A percentile compares a stretch with the other conserved stretches of the same genome.
phyloP scores from a whole-genome alignment of 92 coral and sea anemone species.

The Heliopora coerulea region DNA sequence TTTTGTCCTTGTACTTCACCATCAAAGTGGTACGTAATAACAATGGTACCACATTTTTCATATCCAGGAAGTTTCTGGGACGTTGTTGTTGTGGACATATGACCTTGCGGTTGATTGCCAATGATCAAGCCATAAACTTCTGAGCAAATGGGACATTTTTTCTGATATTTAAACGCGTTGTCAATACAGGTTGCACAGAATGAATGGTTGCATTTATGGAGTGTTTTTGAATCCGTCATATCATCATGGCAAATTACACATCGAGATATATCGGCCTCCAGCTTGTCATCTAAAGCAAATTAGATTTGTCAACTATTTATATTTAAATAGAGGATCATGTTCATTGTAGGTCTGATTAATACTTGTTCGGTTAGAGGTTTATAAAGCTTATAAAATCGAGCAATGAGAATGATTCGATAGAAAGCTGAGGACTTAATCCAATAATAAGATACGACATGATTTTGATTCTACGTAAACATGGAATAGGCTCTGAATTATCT shows the following conservation, averaged over 20 bases:
- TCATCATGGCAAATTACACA: conserved; percentile 65
- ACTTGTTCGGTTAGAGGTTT: no score
- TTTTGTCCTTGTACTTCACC: conserved; percentile 16
- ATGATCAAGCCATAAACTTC: conserved; percentile 51
- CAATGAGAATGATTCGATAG: no score
- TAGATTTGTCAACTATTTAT: no score
- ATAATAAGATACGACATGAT: no score
- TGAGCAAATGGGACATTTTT: conserved; percentile 64
- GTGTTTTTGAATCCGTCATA: conserved; percentile 35
- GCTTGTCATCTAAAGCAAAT: no score
- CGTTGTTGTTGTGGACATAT: conserved; percentile 25
- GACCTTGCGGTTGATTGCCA: conserved; percentile 73
- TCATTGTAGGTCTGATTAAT: no score
- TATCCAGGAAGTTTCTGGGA: conserved; percentile 36
- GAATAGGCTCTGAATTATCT: no score
- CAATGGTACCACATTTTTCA: conserved; percentile 1
- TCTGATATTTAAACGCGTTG: conserved; percentile 28
- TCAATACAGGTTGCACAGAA: conserved; percentile 65
- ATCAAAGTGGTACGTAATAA: not conserved
- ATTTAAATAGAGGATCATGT: no score
- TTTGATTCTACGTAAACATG: no score
- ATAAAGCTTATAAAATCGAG: no score
- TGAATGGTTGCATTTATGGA: conserved; percentile 60
- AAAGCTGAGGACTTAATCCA: no score
- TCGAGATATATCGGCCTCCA: no score